These are phyloP conservation scores for Thyatira batis DNA, from an alignment of 2,888 invertebrate species.

Conservation along the genomic window DNA sequence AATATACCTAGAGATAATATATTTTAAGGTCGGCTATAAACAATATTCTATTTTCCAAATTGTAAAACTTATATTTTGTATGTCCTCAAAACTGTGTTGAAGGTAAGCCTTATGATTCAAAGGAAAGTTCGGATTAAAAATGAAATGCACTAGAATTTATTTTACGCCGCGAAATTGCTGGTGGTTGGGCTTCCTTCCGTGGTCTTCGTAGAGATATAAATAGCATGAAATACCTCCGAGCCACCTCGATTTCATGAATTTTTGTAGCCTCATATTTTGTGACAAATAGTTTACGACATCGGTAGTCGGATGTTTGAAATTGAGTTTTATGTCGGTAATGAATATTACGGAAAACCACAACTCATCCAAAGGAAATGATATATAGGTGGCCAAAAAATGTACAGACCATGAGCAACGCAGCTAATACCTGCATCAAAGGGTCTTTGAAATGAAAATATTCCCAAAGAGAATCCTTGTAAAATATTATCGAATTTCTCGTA, in stretches of 20 bases:
- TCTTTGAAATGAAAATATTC: too few relatives aligned
- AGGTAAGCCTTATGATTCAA: slow-evolving; percentile 56
- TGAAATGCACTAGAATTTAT: slow-evolving; percentile 54
- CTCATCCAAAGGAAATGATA: too few relatives aligned
- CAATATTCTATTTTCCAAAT: too few relatives aligned
- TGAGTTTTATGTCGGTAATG: slow-evolving; percentile 42
- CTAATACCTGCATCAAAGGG: too few relatives aligned
- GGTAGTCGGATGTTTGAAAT: slow-evolving; percentile 43
- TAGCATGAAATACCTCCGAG: slow-evolving; percentile 49
- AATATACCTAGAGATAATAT: too few relatives aligned
- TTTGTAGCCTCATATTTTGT: slow-evolving; percentile 63
- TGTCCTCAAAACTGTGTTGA: slow-evolving; percentile 15
- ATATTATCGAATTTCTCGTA: too few relatives aligned
- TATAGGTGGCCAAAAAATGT: too few relatives aligned
- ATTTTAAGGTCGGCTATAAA: too few relatives aligned
- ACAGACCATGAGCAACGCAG: too few relatives aligned
- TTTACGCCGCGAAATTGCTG: slow-evolving; percentile 55
- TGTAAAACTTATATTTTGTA: background rate
- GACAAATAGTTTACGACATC: slow-evolving; percentile 55
- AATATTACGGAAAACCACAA: too few relatives aligned
- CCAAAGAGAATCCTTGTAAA: too few relatives aligned
- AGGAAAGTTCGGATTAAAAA: slow-evolving; percentile 61
- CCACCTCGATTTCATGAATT: slow-evolving; percentile 61
- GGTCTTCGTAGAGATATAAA: slow-evolving; percentile 37
- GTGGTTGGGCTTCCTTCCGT: slow-evolving; percentile 57